Percentiles rank a stretch among this genome's conserved stretches.
These are phyloP conservation scores for Synaphobranchus kaupii DNA, from an alignment of 2,797 vertebrate genomes.

Conservation along the genomic window DNA sequence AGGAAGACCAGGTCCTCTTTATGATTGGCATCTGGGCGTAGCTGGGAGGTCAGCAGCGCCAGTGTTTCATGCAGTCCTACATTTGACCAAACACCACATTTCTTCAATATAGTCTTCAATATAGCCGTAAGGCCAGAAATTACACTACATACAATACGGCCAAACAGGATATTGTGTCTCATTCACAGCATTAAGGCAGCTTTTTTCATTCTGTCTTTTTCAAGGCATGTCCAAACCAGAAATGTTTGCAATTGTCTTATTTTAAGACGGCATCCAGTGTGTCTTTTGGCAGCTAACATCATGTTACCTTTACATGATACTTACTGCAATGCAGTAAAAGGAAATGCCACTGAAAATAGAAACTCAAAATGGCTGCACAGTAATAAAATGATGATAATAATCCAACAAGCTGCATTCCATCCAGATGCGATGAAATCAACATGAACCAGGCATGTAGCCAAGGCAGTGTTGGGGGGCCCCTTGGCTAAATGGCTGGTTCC, in stretches of 20 bases:
- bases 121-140: neutral
- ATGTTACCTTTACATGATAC: neutral
- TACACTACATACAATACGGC: neutral
- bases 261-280: neutral
- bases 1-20: constrained; percentile 95
- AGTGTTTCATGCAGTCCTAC: constrained; percentile 90
- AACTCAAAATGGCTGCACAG: neutral
- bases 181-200: neutral
- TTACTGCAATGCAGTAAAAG: neutral
- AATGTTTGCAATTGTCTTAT: neutral
- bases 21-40: constrained; percentile 91
- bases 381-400: neutral
- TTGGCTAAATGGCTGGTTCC: neutral
- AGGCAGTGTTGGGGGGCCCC: too few species aligned
- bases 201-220: neutral
- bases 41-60: constrained; percentile 92
- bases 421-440: neutral
- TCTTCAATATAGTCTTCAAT: too few species aligned
- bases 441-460: neutral
- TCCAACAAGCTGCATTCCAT: neutral
- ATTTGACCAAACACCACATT: neutral
- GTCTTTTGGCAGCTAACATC: neutral
- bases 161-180: neutral
- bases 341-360: neutral
- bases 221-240: too few species aligned